A percentile compares a stretch with the other conserved stretches of the same genome.
Evolutionary conservation across 2,888 invertebrate species (phyloP).

Genomic region (Zonitis immaculata): DNA sequence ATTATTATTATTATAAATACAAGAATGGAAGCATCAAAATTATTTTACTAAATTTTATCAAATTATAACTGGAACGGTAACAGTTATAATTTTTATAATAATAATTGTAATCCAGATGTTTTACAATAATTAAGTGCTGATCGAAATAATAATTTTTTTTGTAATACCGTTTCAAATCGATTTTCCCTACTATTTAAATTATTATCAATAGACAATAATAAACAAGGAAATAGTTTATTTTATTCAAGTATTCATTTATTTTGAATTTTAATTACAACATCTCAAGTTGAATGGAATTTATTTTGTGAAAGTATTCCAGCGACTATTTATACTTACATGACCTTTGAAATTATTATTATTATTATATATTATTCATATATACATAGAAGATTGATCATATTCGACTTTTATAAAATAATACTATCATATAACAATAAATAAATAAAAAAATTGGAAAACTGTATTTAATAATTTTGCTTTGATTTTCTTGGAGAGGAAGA

Average conservation of each 20-base stretch:
- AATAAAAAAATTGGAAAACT: too few relatives aligned
- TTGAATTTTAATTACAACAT: neutral
- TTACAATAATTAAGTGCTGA: conserved; percentile 2
- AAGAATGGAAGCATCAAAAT: too few relatives aligned
- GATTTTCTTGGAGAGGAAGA: too few relatives aligned
- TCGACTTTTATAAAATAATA: too few relatives aligned
- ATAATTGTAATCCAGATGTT: neutral
- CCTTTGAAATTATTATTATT: neutral
- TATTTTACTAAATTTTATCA: too few relatives aligned
- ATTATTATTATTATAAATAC: too few relatives aligned
- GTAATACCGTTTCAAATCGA: neutral
- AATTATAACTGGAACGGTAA: neutral
- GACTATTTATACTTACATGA: neutral
- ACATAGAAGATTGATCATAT: neutral
- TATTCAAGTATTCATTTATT: neutral
- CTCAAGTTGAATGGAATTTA: neutral
- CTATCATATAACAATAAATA: too few relatives aligned
- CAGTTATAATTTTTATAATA: neutral
- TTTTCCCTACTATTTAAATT: neutral
- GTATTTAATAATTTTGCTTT: too few relatives aligned
- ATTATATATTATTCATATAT: too few relatives aligned
- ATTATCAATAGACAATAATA: neutral
- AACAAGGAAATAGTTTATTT: neutral
- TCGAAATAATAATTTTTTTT: neutral
- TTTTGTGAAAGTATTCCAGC: neutral